Evolutionary conservation across 2,113 vertebrate genomes (phyloP), one percentile per base, ranked within the genome.

Genomic region (Catharus minimus): DNA sequence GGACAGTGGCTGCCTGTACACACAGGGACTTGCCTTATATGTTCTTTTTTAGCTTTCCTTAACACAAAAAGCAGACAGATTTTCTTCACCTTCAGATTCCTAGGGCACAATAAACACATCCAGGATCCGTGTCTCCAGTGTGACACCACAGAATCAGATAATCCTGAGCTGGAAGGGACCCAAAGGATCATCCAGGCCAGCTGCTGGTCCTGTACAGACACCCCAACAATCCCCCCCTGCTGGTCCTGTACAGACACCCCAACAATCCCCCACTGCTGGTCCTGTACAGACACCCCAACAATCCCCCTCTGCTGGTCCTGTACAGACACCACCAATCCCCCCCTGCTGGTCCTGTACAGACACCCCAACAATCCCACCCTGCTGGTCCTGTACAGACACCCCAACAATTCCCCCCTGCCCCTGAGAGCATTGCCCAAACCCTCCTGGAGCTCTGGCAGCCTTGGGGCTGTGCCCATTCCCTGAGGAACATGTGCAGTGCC

Each of bases 401-500:
- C 13, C 76, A 80, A 5, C 5, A 44, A 24, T 10, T 18, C 38
- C 28, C n/a, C 8, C n/a, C 23, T 21, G n/a, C 17, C 13, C 23
- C 76, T 39, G 15, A 1, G 23, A 52, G 23, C 1, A 0, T 1
- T 44, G 19, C 21, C n/a, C 52, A 38, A 66, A 24, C 0, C 0
- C 9, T 30, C 7, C 28, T 21, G 28, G 23, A 60, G 53, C 38
- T 74, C 68, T 53, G 67, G 53, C 46, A 80, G 75, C n/a, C 58
- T 20, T 2, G 5, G 32, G 4, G 50, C 32, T 0, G 2, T 36
- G 56, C 1, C 49, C 57, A 44, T 13, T 50, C 26, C 32, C 58
- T 38, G 66, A 4, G 32, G 50, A 65, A 15, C 10, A 22, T 39
- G 28, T 0, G 2, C 0, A 4, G 60, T 17, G 44, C 16, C 53